Percentiles rank a stretch among this genome's conserved stretches.
phyloP scores from a whole-genome alignment of 2,888 invertebrate species.

The Xiphydria camelus region DNA sequence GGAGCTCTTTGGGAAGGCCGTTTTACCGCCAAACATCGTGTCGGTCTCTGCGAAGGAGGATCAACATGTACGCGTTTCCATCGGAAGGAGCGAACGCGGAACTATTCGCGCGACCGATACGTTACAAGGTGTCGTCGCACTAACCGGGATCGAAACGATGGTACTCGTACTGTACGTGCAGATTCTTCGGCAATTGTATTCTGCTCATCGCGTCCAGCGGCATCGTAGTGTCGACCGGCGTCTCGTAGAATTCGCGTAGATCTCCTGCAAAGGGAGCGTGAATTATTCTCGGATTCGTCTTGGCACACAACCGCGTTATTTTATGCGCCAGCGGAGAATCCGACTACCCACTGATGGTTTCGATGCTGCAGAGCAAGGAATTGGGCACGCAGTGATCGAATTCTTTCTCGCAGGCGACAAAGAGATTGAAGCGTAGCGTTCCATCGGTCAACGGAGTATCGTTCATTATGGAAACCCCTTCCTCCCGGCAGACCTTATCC shows the following conservation, averaged over 20 bases:
- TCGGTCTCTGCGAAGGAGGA: slow-evolving; percentile 64
- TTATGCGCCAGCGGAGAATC: too few species aligned
- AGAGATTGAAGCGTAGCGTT: slow-evolving; percentile 66
- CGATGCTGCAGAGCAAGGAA: slow-evolving; percentile 75
- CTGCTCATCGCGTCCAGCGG: slow-evolving; percentile 75
- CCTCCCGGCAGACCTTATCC: slow-evolving; percentile 63
- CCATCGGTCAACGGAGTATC: slow-evolving; percentile 58
- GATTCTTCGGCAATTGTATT: slow-evolving; percentile 81
- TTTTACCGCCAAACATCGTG: slow-evolving; percentile 72
- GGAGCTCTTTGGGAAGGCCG: slow-evolving; percentile 84
- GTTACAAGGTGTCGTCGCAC: too few species aligned
- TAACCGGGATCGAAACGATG: slow-evolving; percentile 81
- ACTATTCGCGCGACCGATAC: too few species aligned
- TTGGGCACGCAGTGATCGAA: slow-evolving; percentile 82
- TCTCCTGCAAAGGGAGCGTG: slow-evolving; percentile 67
- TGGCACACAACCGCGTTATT: too few species aligned
- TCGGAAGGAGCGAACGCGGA: too few species aligned
- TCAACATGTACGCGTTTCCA: slow-evolving; percentile 6
- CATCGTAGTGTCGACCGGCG: slow-evolving; percentile 69
- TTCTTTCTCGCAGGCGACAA: slow-evolving; percentile 71
- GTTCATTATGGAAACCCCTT: slow-evolving; percentile 59
- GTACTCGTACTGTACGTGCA: slow-evolving; percentile 82
- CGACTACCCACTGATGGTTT: slow-evolving; percentile 69
- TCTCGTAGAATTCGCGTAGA: slow-evolving; percentile 72
- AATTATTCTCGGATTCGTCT: too few species aligned